phyloP scores from a whole-genome alignment of 2,888 invertebrate genomes.

The Caradrina clavipalpis region DNA sequence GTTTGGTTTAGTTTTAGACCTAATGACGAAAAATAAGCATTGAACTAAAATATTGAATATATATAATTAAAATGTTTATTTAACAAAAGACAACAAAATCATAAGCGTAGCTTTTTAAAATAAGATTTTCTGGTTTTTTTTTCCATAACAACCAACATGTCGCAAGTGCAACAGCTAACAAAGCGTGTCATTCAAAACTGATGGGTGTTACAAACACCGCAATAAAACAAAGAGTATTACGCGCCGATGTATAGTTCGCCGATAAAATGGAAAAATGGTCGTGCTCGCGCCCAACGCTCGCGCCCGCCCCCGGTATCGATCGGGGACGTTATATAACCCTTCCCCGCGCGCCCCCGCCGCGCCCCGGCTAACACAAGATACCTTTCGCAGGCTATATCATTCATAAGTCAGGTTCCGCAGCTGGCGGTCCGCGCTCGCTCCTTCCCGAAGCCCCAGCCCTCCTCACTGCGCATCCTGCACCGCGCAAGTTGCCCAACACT shows the following conservation, averaged over 20 bases:
- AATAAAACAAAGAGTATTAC: constrained; percentile 69
- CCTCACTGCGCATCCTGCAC: constrained; percentile 73
- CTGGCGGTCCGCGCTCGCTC: constrained; percentile 62
- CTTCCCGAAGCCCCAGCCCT: constrained; percentile 40
- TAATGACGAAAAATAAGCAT: no score
- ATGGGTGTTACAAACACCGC: constrained; percentile 43
- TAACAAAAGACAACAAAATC: background rate
- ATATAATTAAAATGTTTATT: background rate
- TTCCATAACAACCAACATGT: background rate
- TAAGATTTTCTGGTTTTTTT: background rate
- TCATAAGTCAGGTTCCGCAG: constrained; percentile 79
- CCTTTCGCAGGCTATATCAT: constrained; percentile 77
- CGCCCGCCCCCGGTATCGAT: constrained; percentile 83
- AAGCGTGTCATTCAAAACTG: constrained; percentile 41
- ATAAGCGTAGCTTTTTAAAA: background rate
- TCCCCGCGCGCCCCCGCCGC: constrained; percentile 66
- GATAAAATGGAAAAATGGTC: constrained; percentile 69
- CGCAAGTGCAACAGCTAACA: constrained; percentile 32
- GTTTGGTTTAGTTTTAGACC: background rate
- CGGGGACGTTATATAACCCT: constrained; percentile 84
- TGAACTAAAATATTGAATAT: background rate
- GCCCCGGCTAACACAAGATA: constrained; percentile 66
- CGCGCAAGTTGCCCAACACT: constrained; percentile 66
- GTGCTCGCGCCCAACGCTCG: constrained; percentile 75
- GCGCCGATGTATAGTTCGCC: constrained; percentile 63